Base-by-base conservation (phyloP, 2,888 invertebrate species). In the Orchesella flavescens region DNA sequence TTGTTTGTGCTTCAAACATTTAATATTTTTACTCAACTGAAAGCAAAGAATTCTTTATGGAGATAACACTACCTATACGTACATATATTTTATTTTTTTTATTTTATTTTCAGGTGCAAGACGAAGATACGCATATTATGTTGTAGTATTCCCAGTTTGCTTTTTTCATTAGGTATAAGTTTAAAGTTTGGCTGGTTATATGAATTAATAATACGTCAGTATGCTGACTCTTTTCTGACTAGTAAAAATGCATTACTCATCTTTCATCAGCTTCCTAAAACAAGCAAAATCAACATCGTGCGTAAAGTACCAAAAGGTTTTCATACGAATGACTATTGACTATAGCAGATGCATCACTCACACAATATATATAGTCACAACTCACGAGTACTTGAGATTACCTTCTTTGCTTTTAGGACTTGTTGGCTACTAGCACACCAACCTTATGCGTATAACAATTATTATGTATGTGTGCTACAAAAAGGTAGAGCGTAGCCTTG, bases 401-500 rank as follows among this genome's bases (percentile, higher is more conserved):
- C 34, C 34, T 34, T 34, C 34, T 34, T 34, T 34, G 34, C 7
- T 7, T 34, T 34, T 34, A 7, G 34, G 34, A 34, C 7, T 34
- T 34, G 34, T 2, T 34, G 7, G 3, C 7, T 34, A 4, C 34
- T 34, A 34, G 34, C 34, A 34, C 34, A 68, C 10, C 49, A 53
- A 65, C 75, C 75, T 75, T 75, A 63, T 65, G 63, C 63, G 53
- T 49, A 61, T 69, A 57, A 24, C 77, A 78, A 78, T 78, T 78
- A 78, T 71, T 78, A 78, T 78, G 78, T 15, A 71, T 71, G 71
- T 78, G 71, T 78, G 78, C 61, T 78, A 71, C 61, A 61, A 19
- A 61, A 61, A 61, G 61, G 61, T 61, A 78, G 78, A 69, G 61
- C 78, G 63, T 57, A 63, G 49, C 78, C 78, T 78, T 78, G 78